phyloP scores from a whole-genome alignment of 2,113 vertebrate species.

The Benitochromis conjunctus region DNA sequence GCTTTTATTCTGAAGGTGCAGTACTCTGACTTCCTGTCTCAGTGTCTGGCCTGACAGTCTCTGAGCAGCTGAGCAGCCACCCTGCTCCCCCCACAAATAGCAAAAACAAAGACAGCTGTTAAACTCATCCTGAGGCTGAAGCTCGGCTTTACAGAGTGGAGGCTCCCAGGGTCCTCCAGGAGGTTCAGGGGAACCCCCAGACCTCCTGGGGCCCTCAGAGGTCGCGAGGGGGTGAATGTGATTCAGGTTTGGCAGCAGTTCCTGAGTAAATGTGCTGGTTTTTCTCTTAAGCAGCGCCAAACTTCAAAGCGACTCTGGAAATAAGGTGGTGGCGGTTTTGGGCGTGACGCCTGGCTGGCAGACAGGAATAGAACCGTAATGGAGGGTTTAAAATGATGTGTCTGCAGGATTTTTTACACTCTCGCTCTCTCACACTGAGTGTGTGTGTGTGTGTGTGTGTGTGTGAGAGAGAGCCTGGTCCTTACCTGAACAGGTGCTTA shows the following conservation, averaged over 20 bases:
- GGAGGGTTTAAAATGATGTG: neutral
- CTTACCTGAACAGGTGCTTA: neutral
- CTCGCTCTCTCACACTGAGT: neutral
- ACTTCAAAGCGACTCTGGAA: neutral
- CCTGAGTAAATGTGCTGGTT: neutral
- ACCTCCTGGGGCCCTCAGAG: neutral
- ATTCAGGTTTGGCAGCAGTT: neutral
- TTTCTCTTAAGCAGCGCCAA: neutral
- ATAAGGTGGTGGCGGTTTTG: neutral
- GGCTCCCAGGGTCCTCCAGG: conserved; percentile 21
- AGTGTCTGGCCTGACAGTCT: neutral
- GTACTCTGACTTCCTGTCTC: neutral
- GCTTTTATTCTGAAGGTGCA: conserved; percentile 24
- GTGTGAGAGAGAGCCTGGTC: neutral
- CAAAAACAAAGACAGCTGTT: conserved; percentile 24
- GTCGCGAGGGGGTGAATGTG: neutral
- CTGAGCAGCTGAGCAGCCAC: neutral
- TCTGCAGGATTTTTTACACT: neutral
- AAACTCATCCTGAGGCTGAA: conserved; percentile 5
- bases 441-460: neutral
- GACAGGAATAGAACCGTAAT: neutral
- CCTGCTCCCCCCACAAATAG: neutral
- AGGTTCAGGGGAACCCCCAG: neutral
- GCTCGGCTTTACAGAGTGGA: neutral
- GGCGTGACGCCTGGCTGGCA: neutral